A percentile compares a stretch with the other conserved stretches of the same genome.
Conservation (phyloP, 2,797 vertebrate species). For the Hoplostethus mediterraneus region DNA sequence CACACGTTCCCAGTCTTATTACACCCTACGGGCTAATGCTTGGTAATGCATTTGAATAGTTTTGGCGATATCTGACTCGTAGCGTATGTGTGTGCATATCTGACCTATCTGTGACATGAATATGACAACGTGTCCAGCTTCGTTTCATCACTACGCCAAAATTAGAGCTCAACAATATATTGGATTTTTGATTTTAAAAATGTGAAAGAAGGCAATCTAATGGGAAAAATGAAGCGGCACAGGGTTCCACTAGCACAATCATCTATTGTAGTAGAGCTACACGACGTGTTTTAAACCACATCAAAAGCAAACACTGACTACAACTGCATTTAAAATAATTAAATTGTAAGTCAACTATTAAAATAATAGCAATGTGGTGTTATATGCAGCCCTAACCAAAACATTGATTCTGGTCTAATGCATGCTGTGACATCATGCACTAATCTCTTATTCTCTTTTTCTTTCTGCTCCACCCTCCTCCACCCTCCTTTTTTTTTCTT, state of each 20-base stretch:
- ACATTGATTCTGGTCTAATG: slow-evolving; percentile 73
- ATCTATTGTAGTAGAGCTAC: neutral
- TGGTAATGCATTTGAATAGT: slow-evolving; percentile 68
- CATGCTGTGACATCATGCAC: slow-evolving; percentile 74
- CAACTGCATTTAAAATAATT: slow-evolving; percentile 50
- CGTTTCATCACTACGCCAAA: slow-evolving; percentile 15
- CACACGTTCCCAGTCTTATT: slow-evolving; percentile 68
- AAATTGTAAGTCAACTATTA: slow-evolving; percentile 68
- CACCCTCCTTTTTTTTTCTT: slow-evolving; percentile 33
- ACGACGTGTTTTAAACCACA: neutral
- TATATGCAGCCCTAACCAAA: slow-evolving; percentile 71
- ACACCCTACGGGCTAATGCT: slow-evolving; percentile 66
- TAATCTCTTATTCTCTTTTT: slow-evolving; percentile 77
- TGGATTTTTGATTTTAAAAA: neutral
- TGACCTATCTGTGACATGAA: neutral
- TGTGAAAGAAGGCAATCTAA: neutral
- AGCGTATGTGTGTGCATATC: slow-evolving; percentile 6
- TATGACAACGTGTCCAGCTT: neutral
- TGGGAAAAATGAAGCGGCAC: slow-evolving; percentile 5
- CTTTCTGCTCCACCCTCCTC: slow-evolving; percentile 69
- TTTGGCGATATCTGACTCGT: slow-evolving; percentile 63
- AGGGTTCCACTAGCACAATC: slow-evolving; percentile 9
- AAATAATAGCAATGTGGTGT: slow-evolving; percentile 70
- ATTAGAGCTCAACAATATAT: neutral
- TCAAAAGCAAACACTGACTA: slow-evolving; percentile 29